Conservation (phyloP, 2,113 vertebrate species). For the Pelvicachromis taeniatus region DNA sequence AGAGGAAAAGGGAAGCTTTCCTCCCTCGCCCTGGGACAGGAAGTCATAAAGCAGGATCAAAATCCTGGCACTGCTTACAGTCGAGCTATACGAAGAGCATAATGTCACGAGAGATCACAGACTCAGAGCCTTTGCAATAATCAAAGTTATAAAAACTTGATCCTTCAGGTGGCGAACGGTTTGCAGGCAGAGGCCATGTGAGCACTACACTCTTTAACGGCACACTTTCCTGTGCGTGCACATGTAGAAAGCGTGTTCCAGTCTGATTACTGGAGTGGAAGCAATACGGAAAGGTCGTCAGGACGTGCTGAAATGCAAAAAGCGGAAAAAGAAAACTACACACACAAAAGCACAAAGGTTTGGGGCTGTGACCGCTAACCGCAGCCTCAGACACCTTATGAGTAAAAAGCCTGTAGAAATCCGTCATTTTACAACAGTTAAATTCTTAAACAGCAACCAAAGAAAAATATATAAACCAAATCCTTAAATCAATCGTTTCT, state of each 20-base stretch:
- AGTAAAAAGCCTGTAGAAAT: not conserved
- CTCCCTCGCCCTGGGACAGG: slow-evolving; percentile 45
- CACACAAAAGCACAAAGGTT: not conserved
- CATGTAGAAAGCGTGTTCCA: not conserved
- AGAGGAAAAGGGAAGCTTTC: slow-evolving; percentile 43
- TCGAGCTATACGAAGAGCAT: slow-evolving; percentile 6
- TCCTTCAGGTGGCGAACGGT: not conserved
- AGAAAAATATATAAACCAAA: rapidly evolving
- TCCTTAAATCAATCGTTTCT: not conserved
- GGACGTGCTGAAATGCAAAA: not conserved
- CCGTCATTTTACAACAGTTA: not conserved
- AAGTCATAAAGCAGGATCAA: slow-evolving; percentile 64
- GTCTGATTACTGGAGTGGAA: not conserved
- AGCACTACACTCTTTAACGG: not conserved
- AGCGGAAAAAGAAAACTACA: not conserved
- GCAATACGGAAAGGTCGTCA: slow-evolving; percentile 10
- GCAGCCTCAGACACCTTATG: not conserved
- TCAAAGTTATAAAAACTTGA: not conserved
- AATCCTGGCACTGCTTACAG: slow-evolving; percentile 7
- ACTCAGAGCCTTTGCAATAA: not conserved
- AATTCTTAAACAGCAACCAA: not conserved
- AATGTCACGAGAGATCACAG: slow-evolving; percentile 5
- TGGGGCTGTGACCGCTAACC: not conserved
- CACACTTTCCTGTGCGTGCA: not conserved
- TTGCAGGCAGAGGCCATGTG: not conserved